These are phyloP conservation scores for Chamaedrilus cognettii DNA, from an alignment of 2,888 invertebrate genomes.

Conservation along the genomic window DNA sequence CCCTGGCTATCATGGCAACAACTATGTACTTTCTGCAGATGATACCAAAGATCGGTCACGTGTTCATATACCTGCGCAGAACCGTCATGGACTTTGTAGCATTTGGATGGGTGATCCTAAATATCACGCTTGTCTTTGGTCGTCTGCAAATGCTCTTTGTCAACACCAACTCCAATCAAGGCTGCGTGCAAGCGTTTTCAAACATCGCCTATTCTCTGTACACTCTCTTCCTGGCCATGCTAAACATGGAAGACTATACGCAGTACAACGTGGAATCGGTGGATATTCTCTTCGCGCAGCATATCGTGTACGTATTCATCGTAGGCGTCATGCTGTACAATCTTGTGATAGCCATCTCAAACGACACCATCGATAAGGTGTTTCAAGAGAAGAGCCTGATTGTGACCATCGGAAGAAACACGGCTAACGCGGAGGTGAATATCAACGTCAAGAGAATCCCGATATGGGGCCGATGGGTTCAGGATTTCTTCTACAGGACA, in stretches of 20 bases:
- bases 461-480: background rate
- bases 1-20: background rate
- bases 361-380: conserved; percentile 8
- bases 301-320: conserved; percentile 1
- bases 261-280: background rate
- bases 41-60: conserved; percentile 2
- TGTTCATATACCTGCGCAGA: background rate
- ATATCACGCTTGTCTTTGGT: background rate
- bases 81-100: background rate
- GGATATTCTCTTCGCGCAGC: background rate
- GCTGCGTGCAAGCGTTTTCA: conserved; percentile 14
- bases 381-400: background rate
- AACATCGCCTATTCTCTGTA: background rate
- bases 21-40: conserved; percentile 10
- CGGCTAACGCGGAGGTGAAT: background rate
- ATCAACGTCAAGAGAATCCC: background rate
- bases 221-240: background rate
- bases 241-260: background rate
- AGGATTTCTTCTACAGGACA: background rate
- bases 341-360: conserved; percentile 5
- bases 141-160: conserved; percentile 7
- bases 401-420: background rate
- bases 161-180: conserved; percentile 12
- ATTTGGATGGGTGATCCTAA: background rate
- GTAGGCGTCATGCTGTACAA: conserved; percentile 11